Conservation (phyloP, 2,888 invertebrate species). For the Pocota personata region DNA sequence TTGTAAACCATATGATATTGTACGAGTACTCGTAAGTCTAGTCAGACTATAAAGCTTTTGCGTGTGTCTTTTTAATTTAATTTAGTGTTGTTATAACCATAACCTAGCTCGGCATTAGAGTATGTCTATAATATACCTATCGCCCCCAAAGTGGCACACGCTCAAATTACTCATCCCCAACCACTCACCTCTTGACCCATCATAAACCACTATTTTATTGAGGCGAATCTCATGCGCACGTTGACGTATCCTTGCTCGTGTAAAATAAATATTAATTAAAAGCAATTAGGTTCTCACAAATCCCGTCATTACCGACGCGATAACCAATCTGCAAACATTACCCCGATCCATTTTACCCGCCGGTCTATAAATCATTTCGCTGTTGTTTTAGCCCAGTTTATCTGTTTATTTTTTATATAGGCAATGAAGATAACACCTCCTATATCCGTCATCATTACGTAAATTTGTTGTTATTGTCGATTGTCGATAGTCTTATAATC, state of each 20-base stretch:
- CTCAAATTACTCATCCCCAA: background rate
- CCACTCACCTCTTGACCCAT: constrained; percentile 9
- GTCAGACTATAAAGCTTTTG: background rate
- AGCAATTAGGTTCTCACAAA: constrained; percentile 71
- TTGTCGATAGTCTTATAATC: constrained; percentile 26
- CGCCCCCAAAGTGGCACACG: background rate
- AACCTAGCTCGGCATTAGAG: background rate
- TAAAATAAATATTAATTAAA: constrained; percentile 69
- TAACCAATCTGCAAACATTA: constrained; percentile 57
- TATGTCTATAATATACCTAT: background rate
- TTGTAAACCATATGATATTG: no score
- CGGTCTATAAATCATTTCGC: constrained; percentile 52
- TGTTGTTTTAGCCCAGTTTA: constrained; percentile 34
- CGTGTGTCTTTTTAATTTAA: background rate
- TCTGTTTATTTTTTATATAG: constrained; percentile 6
- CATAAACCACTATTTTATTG: constrained; percentile 53
- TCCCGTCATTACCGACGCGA: constrained; percentile 59
- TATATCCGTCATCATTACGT: constrained; percentile 51
- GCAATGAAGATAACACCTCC: constrained; percentile 35
- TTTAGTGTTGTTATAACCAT: background rate
- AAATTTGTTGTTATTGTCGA: constrained; percentile 48
- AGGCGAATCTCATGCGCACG: constrained; percentile 17
- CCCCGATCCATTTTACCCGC: constrained; percentile 13
- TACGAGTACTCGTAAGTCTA: no score
- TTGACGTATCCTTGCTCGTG: constrained; percentile 46